Conservation (phyloP, 2,797 vertebrate genomes). For the Eulemur mongoz region DNA sequence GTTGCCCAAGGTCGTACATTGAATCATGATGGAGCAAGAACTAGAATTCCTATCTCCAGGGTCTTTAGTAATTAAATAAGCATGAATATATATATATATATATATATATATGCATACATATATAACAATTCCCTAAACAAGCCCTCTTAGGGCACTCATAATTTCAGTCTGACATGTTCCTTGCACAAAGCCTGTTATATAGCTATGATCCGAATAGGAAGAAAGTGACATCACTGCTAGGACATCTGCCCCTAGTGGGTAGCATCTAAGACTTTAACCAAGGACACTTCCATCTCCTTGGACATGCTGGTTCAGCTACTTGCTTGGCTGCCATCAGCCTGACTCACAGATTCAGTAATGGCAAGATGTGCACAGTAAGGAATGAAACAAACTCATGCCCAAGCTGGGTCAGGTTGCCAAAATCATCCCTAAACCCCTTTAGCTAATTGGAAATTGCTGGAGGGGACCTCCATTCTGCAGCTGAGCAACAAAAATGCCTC, state of each 20-base stretch:
- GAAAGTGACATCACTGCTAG: conserved; percentile 64
- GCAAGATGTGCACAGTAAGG: conserved; percentile 66
- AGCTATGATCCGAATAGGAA: conserved; percentile 33
- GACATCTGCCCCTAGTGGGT: conserved; percentile 68
- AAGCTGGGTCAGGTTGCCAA: conserved; percentile 41
- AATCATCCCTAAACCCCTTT: conserved; percentile 25
- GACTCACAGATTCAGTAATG: conserved; percentile 65
- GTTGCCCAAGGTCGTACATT: neutral
- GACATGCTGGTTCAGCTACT: conserved; percentile 63
- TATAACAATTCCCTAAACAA: neutral
- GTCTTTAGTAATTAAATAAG: neutral
- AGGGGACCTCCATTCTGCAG: conserved; percentile 45
- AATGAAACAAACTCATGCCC: conserved; percentile 23
- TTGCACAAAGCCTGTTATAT: neutral
- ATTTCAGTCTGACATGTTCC: neutral
- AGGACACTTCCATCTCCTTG: conserved; percentile 59
- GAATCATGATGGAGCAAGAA: neutral
- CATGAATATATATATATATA: neutral
- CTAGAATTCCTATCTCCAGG: neutral
- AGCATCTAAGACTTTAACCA: conserved; percentile 56
- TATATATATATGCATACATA: neutral
- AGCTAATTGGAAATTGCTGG: conserved; percentile 54
- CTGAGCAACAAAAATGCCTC: neutral
- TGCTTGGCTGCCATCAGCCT: conserved; percentile 58
- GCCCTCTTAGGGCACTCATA: neutral